A percentile compares a stretch with the other conserved stretches of the same genome.
Conservation (phyloP, 92 coral and sea anemone species). For the Parazoanthus atlanticus region DNA sequence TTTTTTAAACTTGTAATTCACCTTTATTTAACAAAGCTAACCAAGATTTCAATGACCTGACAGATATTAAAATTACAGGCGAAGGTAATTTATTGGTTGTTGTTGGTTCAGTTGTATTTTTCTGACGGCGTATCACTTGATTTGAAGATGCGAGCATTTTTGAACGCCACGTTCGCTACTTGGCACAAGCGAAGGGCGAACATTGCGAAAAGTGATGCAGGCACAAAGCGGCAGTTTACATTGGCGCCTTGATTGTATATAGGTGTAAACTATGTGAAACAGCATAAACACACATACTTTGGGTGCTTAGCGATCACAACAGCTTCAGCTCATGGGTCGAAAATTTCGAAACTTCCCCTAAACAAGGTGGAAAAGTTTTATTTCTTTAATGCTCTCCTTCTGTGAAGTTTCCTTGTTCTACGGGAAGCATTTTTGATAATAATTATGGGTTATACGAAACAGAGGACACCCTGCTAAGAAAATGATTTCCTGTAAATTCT, state of each 20-base stretch:
- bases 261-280: slow-evolving; percentile 81
- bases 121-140: slow-evolving; percentile 25
- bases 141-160: slow-evolving; percentile 55
- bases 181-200: slow-evolving; percentile 18
- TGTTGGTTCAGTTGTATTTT: slow-evolving; percentile 69
- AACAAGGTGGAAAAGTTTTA: slow-evolving; percentile 9
- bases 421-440: slow-evolving; percentile 70
- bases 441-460: slow-evolving; percentile 77
- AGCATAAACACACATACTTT: slow-evolving; percentile 77
- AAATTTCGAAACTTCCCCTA: slow-evolving; percentile 43
- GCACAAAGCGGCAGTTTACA: slow-evolving; percentile 45
- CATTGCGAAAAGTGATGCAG: slow-evolving; percentile 29
- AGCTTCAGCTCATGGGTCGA: slow-evolving; percentile 34
- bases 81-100: slow-evolving; percentile 71
- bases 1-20: slow-evolving; percentile 79
- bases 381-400: slow-evolving; percentile 24
- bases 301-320: slow-evolving; percentile 62
- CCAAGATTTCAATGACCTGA: slow-evolving; percentile 83
- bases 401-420: slow-evolving; percentile 38
- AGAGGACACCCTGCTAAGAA: slow-evolving; percentile 92
- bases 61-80: slow-evolving; percentile 87
- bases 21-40: slow-evolving; percentile 94
- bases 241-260: slow-evolving; percentile 71
- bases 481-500: slow-evolving; percentile 91
- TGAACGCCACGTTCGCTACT: slow-evolving; percentile 22